These are phyloP conservation scores for Trichogramma evanescens DNA, from an alignment of 2,888 invertebrate genomes.

Conservation along the genomic window DNA sequence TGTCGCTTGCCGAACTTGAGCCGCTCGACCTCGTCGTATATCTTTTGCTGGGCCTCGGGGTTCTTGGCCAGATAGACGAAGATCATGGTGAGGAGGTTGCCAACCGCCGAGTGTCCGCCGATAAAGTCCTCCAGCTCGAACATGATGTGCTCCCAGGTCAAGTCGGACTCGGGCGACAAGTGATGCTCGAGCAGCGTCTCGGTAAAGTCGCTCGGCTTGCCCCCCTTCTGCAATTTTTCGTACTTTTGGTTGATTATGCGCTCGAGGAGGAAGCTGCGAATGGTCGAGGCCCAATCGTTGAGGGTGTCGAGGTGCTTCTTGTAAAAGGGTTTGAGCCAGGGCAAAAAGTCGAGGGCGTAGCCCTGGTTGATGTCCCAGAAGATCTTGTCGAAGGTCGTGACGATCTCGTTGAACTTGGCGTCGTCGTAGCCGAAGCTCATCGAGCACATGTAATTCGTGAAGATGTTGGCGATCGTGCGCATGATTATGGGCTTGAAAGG, in stretches of 20 bases:
- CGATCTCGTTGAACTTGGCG: constrained; percentile 59
- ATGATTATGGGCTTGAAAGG: constrained; percentile 67
- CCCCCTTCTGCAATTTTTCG: constrained; percentile 49
- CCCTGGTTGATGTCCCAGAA: constrained; percentile 90
- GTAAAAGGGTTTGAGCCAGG: constrained; percentile 73
- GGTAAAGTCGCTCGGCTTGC: constrained; percentile 65
- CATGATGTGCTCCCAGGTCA: constrained; percentile 72
- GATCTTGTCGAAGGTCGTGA: constrained; percentile 73
- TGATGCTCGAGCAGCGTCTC: constrained; percentile 70
- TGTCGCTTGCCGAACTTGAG: constrained; percentile 17
- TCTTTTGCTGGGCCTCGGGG: constrained; percentile 58
- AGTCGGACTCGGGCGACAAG: constrained; percentile 55
- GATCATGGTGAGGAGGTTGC: constrained; percentile 73
- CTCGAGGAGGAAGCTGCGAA: constrained; percentile 66
- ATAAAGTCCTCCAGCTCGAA: constrained; percentile 81
- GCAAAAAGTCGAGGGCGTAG: constrained; percentile 78
- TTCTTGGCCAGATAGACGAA: constrained; percentile 63
- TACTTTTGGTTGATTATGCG: constrained; percentile 61
- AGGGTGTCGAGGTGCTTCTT: constrained; percentile 61
- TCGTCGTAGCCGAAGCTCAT: constrained; percentile 66
- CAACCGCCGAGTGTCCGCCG: constrained; percentile 82
- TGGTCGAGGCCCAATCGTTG: constrained; percentile 62
- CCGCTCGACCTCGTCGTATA: constrained; percentile 63
- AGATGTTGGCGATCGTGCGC: constrained; percentile 75
- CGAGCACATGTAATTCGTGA: constrained; percentile 81